Evolutionary conservation across 2,113 vertebrate species (phyloP), one percentile per base, ranked within the genome.

Genomic region (Cyanistes caeruleus): DNA sequence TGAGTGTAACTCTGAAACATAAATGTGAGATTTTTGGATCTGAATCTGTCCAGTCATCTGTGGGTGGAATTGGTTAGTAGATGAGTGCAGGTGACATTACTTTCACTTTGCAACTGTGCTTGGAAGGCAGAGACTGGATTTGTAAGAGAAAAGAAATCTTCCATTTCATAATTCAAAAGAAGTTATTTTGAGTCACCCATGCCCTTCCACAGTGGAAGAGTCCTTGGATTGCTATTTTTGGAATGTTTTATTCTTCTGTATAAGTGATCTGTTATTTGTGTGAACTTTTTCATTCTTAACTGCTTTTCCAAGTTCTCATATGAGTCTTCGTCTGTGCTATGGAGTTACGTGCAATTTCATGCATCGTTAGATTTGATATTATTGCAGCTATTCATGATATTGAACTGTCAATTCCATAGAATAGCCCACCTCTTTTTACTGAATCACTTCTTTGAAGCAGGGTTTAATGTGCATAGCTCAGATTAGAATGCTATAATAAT

Each of bases 301-400:
- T 87, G 37, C 16, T 85, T 83, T 85, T 39, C 39, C 8, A 18
- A 63, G 30, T 84, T 90, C 37, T 83, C n/a, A 63, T 77, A 12
- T 0, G 2, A 33, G 13, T 24, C 58, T 85, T 90, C 79, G 39
- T 67, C 67, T 39, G 18, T 86, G 55, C 79, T 88, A 3, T 77
- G 30, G 83, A 58, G 30, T 88, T 85, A 30, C 13, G 6, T 94
- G 51, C 41, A 52, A 63, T 93, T 90, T 94, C 33, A 63, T 85
- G 62, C 72, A 74, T 95, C 72, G 30, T 93, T 93, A 76, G 58
- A 58, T 88, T 90, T 74, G 46, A 77, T 94, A 59, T 86, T 80
- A 77, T 31, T 93, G 90, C 39, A 92, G 63, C 79, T 91, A 44
- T 95, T 93, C 55, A 63, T 65, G 76, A 59, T 90, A 59, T 7